phyloP scores from a whole-genome alignment of 2,888 invertebrate species.

The Drosophila suboccidentalis region DNA sequence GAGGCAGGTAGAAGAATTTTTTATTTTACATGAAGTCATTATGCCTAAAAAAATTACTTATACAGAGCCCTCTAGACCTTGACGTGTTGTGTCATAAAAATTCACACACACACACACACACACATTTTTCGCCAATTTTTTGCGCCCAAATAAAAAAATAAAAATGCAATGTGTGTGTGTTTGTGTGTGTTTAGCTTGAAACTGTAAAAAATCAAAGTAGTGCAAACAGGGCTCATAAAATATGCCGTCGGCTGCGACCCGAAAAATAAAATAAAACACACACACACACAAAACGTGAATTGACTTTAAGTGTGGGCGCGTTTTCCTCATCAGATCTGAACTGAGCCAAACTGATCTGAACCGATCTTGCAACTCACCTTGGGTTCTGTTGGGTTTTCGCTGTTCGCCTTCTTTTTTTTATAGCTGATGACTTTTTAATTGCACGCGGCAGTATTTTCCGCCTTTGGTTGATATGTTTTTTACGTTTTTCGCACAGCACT shows the following conservation, averaged over 20 bases:
- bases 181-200: conserved; percentile 60
- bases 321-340: conserved; percentile 26
- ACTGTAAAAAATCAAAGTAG: conserved; percentile 80
- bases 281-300: conserved; percentile 47
- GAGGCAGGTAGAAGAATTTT: conserved; percentile 61
- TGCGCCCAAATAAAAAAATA: conserved; percentile 56
- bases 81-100: conserved; percentile 72
- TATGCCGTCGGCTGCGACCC: conserved; percentile 65
- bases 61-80: conserved; percentile 59
- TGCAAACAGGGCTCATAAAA: conserved; percentile 72
- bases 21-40: conserved; percentile 72
- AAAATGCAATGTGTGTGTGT: conserved; percentile 22
- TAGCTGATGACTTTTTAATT: conserved; percentile 70
- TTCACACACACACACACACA: conserved; percentile 7
- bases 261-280: conserved; percentile 19
- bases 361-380: conserved; percentile 70
- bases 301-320: conserved; percentile 59
- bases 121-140: conserved; percentile 37
- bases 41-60: conserved; percentile 66
- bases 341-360: conserved; percentile 26
- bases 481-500: conserved; percentile 39
- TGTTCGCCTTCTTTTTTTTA: conserved; percentile 36
- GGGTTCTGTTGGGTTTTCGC: conserved; percentile 38
- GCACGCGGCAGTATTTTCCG: conserved; percentile 48
- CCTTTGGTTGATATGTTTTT: conserved; percentile 15